phyloP scores from a whole-genome alignment of 2,888 invertebrate species.

The Mesodorylaimus sp. region DNA sequence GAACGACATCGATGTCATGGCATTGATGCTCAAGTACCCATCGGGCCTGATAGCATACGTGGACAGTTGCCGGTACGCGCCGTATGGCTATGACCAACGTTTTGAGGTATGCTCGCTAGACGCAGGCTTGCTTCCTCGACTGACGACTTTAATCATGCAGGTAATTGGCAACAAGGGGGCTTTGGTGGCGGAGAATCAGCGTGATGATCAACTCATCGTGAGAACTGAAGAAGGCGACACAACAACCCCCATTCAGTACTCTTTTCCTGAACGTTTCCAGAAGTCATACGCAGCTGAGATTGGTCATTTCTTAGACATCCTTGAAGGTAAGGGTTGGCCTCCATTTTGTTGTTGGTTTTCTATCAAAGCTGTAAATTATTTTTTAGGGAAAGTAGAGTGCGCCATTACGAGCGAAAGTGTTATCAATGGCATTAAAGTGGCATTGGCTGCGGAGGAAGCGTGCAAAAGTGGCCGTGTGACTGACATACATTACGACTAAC shows the following conservation, averaged over 20 bases:
- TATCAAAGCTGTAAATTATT: no score
- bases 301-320: background rate
- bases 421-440: no score
- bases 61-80: background rate
- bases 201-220: background rate
- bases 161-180: conserved; percentile 1
- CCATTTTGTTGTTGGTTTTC: no score
- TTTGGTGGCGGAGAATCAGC: background rate
- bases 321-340: background rate
- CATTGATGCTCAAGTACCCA: background rate
- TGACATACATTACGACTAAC: no score
- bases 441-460: no score
- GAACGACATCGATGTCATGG: background rate
- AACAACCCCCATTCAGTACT: background rate
- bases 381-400: no score
- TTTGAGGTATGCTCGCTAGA: background rate
- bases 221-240: background rate
- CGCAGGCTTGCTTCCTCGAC: background rate
- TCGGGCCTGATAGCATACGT: background rate
- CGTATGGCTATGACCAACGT: conserved; percentile 1
- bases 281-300: background rate
- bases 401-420: no score
- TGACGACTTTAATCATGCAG: background rate
- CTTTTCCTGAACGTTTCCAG: background rate
- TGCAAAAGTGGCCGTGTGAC: no score